Base-by-base conservation (phyloP, 2,113 vertebrate species). In the Cyanoramphus novaezelandiae region DNA sequence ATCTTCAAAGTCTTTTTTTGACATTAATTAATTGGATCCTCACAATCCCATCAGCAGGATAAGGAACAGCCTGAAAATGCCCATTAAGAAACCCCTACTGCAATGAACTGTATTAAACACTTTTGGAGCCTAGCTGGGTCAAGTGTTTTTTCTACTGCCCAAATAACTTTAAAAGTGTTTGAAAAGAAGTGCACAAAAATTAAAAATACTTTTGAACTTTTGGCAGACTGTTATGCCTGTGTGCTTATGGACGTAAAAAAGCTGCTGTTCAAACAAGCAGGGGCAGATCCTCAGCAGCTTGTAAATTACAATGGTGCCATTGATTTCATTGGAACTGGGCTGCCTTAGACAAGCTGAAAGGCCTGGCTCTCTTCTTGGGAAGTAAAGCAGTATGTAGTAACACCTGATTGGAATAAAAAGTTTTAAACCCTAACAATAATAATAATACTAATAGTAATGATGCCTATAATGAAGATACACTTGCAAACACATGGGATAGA, bases 1-100 rank as follows among this genome's bases (percentile, higher is more conserved):
- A 87, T 85, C 91, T 95, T 96, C 84, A 95, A 94, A 97, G 91
- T 95, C 74, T 62, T 94, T 95, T 95, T 85, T 63, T 97, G 95
- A 91, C 93, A 27, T 92, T 89, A 95, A 92, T 94, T 97, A 89
- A 95, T 94, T 96, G 82, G 49, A 91, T 95, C 78, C 82, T 94
- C 49, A 17, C 3, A 1, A 95, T 91, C 44, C 84, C 82, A 78
- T 89, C 93, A 91, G 81, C 76, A 76, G 81, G 78, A 71, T 82
- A 90, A 85, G 81, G 86, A 89, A 70, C 86, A 89, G 83, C 52
- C 91, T 94, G 90, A 50, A 93, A 91, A 82, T 85, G 81, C 83
- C 80, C 49, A 41, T 77, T 89, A 68, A 43, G 41, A 47, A 44
- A 44, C 50, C 86, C 60, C 55, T 75, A 4, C 76, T 85, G 78